phyloP scores from a whole-genome alignment of 1,140 invertebrate genomes.

The Drosophila athabasca region DNA sequence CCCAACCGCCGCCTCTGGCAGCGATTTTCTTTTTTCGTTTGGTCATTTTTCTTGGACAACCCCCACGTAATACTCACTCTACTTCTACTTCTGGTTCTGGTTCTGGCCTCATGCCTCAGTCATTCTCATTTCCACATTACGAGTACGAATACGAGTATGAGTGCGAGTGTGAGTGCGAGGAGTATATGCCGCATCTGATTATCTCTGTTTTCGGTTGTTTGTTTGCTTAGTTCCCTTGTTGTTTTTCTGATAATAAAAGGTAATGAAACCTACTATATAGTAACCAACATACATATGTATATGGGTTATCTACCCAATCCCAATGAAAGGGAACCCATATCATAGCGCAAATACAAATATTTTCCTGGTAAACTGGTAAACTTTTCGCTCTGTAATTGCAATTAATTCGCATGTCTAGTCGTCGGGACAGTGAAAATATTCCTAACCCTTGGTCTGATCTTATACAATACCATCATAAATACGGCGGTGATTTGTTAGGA shows the following conservation, averaged over 20 bases:
- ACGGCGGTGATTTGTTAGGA: conserved; percentile 41
- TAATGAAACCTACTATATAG: conserved; percentile 57
- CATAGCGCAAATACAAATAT: not conserved
- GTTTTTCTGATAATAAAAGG: conserved; percentile 63
- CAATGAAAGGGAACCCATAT: conserved; percentile 11
- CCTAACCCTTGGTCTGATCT: conserved; percentile 18
- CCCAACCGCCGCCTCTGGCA: not conserved
- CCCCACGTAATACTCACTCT: conserved; percentile 20
- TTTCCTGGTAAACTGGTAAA: too few species aligned
- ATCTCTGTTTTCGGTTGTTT: conserved; percentile 61
- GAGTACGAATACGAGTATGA: too few species aligned
- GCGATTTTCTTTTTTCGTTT: conserved; percentile 38
- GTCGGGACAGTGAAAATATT: conserved; percentile 7
- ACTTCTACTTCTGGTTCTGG: not conserved
- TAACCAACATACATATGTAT: not conserved
- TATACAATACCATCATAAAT: conserved; percentile 55
- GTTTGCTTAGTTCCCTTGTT: conserved; percentile 69
- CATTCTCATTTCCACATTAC: conserved; percentile 77
- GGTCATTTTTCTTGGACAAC: conserved; percentile 67
- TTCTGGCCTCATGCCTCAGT: conserved; percentile 14
- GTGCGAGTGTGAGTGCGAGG: too few species aligned
- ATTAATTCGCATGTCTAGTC: too few species aligned
- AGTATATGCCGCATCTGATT: conserved; percentile 72
- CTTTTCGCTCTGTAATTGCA: not conserved
- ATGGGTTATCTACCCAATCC: conserved; percentile 19